phyloP scores from a whole-genome alignment of 2,888 invertebrate genomes.

The Drosophila glabriapex region DNA sequence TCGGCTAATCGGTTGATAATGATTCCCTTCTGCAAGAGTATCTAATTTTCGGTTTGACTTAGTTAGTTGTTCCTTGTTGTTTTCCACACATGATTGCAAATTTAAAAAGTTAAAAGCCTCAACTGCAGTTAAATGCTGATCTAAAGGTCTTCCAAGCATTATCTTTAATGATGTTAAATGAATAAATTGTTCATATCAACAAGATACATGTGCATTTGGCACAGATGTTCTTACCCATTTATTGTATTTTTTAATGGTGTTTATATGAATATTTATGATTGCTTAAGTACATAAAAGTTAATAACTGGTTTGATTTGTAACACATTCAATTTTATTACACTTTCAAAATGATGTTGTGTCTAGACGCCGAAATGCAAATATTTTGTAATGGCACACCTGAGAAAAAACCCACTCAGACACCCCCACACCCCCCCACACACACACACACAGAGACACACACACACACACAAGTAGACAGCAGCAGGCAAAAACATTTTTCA shows the following conservation, averaged over 20 bases:
- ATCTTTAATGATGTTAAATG: neutral
- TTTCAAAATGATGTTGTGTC: constrained; percentile 20
- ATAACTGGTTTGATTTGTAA: constrained; percentile 7
- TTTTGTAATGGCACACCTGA: constrained; percentile 41
- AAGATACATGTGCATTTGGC: neutral
- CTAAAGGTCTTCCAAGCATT: neutral
- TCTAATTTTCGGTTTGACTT: accelerated
- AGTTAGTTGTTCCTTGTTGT: neutral
- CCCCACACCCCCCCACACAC: neutral
- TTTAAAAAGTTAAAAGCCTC: neutral
- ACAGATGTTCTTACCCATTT: neutral
- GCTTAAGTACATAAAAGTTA: neutral
- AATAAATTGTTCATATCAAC: neutral
- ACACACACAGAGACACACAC: too few relatives aligned
- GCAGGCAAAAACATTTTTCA: constrained; percentile 73
- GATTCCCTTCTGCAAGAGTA: neutral
- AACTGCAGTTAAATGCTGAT: neutral
- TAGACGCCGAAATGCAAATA: constrained; percentile 23
- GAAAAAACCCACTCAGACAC: constrained; percentile 10
- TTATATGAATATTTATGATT: neutral
- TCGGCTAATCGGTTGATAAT: neutral
- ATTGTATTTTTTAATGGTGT: neutral
- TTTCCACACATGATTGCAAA: neutral
- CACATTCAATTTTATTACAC: neutral
- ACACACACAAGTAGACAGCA: constrained; percentile 21